A percentile compares a stretch with the other conserved stretches of the same genome.
Evolutionary conservation across 2,888 invertebrate genomes (phyloP).

Genomic region (Anthophora plumipes): DNA sequence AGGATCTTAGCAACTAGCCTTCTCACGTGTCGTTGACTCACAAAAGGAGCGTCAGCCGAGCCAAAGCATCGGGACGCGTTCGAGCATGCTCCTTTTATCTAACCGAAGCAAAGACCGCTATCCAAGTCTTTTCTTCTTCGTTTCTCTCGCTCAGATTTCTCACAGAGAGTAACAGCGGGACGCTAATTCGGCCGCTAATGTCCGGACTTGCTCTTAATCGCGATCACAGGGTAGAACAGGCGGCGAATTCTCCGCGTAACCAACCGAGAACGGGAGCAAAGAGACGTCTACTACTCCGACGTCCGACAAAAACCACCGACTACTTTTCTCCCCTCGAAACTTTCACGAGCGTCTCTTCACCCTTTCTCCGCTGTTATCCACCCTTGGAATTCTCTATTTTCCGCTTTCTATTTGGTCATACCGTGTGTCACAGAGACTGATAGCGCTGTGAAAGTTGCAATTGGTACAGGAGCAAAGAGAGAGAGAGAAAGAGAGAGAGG

Average conservation of each 20-base stretch:
- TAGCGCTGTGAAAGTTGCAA: conserved; percentile 24
- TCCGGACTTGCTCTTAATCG: conserved; percentile 71
- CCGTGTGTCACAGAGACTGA: conserved; percentile 53
- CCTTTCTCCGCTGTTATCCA: conserved; percentile 11
- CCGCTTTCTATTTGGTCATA: conserved; percentile 6
- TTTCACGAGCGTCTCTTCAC: conserved; percentile 22
- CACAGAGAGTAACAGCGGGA: conserved; percentile 14
- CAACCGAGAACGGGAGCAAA: conserved; percentile 25
- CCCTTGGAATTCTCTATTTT: conserved; percentile 3
- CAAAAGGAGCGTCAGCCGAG: conserved; percentile 41
- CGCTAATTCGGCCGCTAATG: conserved; percentile 71
- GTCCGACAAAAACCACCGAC: conserved; percentile 47
- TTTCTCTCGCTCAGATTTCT: neutral
- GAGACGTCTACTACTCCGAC: neutral
- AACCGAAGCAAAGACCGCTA: conserved; percentile 51
- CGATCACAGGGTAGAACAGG: conserved; percentile 70
- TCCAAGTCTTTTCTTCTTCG: neutral
- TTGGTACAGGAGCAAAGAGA: neutral
- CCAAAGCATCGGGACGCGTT: conserved; percentile 64
- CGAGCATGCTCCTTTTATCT: conserved; percentile 71
- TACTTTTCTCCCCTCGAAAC: conserved; percentile 57
- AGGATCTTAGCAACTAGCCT: neutral
- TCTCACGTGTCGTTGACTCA: conserved; percentile 53
- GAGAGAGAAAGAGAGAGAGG: conserved; percentile 6
- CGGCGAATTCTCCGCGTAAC: conserved; percentile 51